phyloP scores from a whole-genome alignment of 1,140 invertebrate species.

The Cylas formicarius region DNA sequence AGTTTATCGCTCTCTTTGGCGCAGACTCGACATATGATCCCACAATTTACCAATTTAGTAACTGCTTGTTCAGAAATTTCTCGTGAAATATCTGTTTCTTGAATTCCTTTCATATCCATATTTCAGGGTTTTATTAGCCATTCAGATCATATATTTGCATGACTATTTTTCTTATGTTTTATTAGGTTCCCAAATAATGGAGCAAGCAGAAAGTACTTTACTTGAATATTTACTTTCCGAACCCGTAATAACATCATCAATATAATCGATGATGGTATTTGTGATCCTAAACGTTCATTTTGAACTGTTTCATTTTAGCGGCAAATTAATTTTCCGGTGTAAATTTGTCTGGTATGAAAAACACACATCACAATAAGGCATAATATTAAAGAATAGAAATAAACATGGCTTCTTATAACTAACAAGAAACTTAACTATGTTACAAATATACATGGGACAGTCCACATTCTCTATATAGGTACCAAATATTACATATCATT shows the following conservation, averaged over 20 bases:
- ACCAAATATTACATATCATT: no score
- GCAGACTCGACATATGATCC: slow-evolving; percentile 46
- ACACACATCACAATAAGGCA: no score
- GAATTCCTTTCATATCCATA: neutral
- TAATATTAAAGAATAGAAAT: no score
- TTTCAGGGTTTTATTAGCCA: neutral
- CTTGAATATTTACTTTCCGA: neutral
- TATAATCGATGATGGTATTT: slow-evolving; percentile 1
- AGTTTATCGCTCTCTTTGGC: slow-evolving; percentile 45
- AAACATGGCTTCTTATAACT: no score
- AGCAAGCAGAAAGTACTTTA: no score
- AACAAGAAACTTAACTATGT: no score
- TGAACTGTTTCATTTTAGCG: neutral
- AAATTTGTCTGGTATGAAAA: slow-evolving; percentile 12
- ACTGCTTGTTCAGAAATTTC: slow-evolving; percentile 5
- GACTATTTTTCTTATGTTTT: no score
- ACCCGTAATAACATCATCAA: neutral
- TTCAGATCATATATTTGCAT: no score
- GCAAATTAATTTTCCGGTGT: slow-evolving; percentile 13
- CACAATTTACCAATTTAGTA: slow-evolving; percentile 23
- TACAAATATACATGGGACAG: no score
- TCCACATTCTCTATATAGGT: no score
- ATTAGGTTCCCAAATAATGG: no score
- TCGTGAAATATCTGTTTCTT: neutral
- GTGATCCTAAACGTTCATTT: neutral